Evolutionary conservation across 2,113 vertebrate species (phyloP), one percentile per base, ranked within the genome.

Genomic region (Grallaria varia): DNA sequence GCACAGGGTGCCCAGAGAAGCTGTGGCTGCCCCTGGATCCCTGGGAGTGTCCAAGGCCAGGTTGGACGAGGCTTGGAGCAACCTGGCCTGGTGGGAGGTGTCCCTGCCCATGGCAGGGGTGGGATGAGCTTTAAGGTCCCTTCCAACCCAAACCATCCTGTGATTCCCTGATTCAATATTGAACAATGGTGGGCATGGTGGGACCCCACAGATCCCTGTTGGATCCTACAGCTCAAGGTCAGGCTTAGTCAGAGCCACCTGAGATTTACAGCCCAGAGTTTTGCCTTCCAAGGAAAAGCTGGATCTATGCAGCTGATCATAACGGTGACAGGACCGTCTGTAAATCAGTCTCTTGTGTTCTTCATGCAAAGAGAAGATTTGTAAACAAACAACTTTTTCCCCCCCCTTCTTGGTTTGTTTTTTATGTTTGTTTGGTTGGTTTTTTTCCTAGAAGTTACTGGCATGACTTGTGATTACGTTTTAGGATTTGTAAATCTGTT

Each of bases 401-500:
- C 11, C 12, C 31, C 18, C 7, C 14, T 12, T 33, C 17, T 55
- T 23, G 21, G 31, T 39, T 39, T 37, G 30, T 56, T 42, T 22
- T 28, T n/a, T 47, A n/a, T n/a, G n/a, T 22, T 14, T 42, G 42
- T 42, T 42, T 42, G 10, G 42, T 14, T 42, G 10, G 10, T 42
- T 14, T 42, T 42, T 42, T 12, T 2, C 76, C 93, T 81, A 75
- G 87, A 56, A 86, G 82, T 84, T 80, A 52, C 55, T 93, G 87
- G 42, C 64, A 47, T 58, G 81, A 35, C 88, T 92, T 89, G 82
- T 91, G 89, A 90, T 96, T 78, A 22, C n/a, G 64, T 83, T 62
- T 91, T 88, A 91, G 58, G 55, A 90, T 95, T 95, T 95, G 90
- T 78, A 93, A 97, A 96, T 67, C 85, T 95, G 79, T 62, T 96